Evolutionary conservation across 2,888 invertebrate genomes (phyloP), one percentile per base, ranked within the genome.

Genomic region (Ophraella communa): DNA sequence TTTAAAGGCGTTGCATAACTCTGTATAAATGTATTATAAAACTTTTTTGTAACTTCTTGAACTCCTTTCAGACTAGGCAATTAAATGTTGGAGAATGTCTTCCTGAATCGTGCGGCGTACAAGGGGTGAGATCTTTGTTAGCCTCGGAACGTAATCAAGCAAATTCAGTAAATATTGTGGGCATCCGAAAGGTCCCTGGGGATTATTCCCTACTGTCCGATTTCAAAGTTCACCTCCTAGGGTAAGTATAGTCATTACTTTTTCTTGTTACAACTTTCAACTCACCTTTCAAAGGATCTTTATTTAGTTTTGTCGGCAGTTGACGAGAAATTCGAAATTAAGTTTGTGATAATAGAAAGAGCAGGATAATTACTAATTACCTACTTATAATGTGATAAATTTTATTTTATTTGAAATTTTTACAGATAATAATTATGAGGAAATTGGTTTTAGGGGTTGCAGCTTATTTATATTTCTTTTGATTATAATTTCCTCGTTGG

Each of bases 81-180:
- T 82, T 93, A 72, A 86, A 90, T 78, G 82, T 93, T 58, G 93
- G 93, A 7, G 87, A 91, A 77, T 93, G 93, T 77, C 81, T 93
- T 71, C 93, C 93, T 4, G 84, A 85, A 62, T 87, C 89, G 0
- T 93, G 93, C 78, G 85, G 84, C 47, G 76, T 83, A 1, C 75
- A 79, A 1, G 88, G 88, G 65, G 78, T 91, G 18, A 80, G 83
- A 42, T 78, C 81, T 1, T 79, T 86, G 66, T 62, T 82, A 4
- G 69, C 76, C 10, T 76, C 76, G 64, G 80, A 81, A 71, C 73
- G 71, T 49, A 78, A 77, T 52, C 76, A 77, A 62, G 79, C 78
- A 47, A 76, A 79, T n/a, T 76, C 78, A 11, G 65, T 91, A 53
- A 82, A 82, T 55, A 86, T 91, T 1, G 77, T 88, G 20, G 84